These are phyloP conservation scores for Isaurus tuberculatus DNA, from an alignment of 92 coral and sea anemone species.

Conservation along the genomic window DNA sequence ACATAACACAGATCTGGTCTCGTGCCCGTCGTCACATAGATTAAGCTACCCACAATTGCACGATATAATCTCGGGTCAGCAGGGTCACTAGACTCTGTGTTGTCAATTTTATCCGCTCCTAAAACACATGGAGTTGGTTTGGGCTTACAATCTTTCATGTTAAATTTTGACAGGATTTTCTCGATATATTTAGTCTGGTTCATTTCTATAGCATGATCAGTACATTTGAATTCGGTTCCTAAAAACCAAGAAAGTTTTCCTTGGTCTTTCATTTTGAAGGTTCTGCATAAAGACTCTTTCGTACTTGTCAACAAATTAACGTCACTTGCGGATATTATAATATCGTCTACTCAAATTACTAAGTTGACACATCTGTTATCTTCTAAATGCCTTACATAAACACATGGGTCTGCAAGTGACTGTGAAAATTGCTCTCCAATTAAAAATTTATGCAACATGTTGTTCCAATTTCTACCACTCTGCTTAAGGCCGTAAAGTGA, in stretches of 20 bases:
- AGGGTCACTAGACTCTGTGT: conserved; percentile 27
- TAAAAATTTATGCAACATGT: conserved; percentile 58
- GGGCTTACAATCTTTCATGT: conserved; percentile 52
- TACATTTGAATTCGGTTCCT: conserved; percentile 59
- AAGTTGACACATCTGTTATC: conserved; percentile 35
- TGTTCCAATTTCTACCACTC: conserved; percentile 71
- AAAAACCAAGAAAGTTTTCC: conserved; percentile 49
- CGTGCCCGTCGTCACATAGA: conserved; percentile 53
- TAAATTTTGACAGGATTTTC: conserved; percentile 32
- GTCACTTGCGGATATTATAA: conserved; percentile 56
- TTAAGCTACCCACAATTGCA: conserved; percentile 44
- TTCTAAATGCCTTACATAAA: conserved; percentile 38
- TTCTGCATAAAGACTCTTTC: conserved; percentile 46
- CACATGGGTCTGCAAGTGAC: conserved; percentile 55
- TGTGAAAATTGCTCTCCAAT: conserved; percentile 42
- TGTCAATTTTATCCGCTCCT: conserved; percentile 28
- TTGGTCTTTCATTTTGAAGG: conserved; percentile 49
- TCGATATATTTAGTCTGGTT: conserved; percentile 39
- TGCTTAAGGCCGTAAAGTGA: conserved; percentile 74
- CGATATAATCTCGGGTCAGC: conserved; percentile 36
- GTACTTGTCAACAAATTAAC: conserved; percentile 18
- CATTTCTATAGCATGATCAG: conserved; percentile 50
- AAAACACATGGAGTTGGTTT: conserved; percentile 52
- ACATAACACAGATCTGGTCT: conserved; percentile 51
- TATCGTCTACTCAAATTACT: conserved; percentile 68